Evolutionary conservation across 2,113 vertebrate species (phyloP).

Genomic region (Bubo bubo): DNA sequence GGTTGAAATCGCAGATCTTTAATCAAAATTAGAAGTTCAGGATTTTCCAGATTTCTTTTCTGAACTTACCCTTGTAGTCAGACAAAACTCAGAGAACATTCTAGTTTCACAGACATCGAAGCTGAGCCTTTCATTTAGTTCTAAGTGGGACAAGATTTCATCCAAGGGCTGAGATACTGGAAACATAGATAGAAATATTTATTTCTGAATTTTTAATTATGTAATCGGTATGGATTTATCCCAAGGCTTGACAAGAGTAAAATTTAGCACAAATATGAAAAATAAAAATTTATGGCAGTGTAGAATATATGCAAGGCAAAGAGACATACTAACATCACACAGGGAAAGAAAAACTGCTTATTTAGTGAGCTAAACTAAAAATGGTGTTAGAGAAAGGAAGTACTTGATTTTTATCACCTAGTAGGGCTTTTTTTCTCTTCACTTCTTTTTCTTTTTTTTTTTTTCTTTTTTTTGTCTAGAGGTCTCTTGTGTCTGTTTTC

Average conservation of each 20-base stretch:
- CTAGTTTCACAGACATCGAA: background rate
- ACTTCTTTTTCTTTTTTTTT: background rate
- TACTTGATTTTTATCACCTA: background rate
- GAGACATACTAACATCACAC: background rate
- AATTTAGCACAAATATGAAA: background rate
- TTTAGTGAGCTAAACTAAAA: background rate
- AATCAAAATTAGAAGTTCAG: background rate
- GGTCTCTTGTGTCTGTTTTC: background rate
- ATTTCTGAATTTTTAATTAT: background rate
- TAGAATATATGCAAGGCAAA: background rate
- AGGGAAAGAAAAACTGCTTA: background rate
- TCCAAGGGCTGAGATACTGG: background rate
- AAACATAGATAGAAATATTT: background rate
- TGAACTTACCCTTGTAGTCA: background rate
- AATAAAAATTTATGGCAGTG: background rate
- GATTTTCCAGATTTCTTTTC: background rate
- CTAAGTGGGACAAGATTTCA: background rate
- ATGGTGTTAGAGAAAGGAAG: background rate
- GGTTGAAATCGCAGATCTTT: background rate
- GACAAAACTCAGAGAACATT: background rate
- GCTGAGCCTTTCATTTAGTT: background rate
- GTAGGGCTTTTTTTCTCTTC: background rate
- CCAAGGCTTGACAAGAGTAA: background rate
- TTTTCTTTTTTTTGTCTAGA: background rate
- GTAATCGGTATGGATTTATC: background rate